Evolutionary conservation across 1,140 invertebrate species (phyloP).

Genomic region (Hylyphantes graminicola): DNA sequence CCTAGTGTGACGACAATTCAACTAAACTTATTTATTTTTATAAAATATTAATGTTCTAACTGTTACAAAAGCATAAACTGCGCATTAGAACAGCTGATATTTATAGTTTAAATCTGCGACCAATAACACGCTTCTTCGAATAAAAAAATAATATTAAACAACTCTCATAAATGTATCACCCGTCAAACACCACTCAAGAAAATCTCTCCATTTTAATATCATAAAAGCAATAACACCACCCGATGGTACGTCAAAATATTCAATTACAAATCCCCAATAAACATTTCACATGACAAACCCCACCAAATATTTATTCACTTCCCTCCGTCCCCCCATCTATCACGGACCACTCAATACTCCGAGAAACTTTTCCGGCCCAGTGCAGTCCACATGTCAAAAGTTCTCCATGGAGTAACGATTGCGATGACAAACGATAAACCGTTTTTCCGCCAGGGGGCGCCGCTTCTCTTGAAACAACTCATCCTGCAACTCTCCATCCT

Average conservation of each 20-base stretch:
- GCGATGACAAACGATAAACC: slow-evolving; percentile 42
- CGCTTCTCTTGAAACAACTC: too few species aligned
- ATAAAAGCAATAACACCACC: too few species aligned
- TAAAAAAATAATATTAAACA: too few species aligned
- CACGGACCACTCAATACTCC: slow-evolving; percentile 31
- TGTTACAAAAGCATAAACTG: too few species aligned
- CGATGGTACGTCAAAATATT: background rate
- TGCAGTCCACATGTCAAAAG: slow-evolving; percentile 45
- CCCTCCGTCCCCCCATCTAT: slow-evolving; percentile 10
- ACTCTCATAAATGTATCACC: too few species aligned
- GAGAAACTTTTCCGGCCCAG: slow-evolving; percentile 14
- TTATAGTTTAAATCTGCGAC: too few species aligned
- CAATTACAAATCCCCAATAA: background rate
- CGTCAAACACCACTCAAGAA: background rate
- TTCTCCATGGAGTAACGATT: slow-evolving; percentile 51
- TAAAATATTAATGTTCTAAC: too few species aligned
- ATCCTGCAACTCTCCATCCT: background rate
- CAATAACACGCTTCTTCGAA: too few species aligned
- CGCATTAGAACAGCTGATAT: too few species aligned
- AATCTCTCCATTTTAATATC: background rate
- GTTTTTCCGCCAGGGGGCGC: slow-evolving; percentile 44
- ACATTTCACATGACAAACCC: background rate
- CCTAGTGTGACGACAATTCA: too few species aligned
- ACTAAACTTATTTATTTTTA: too few species aligned
- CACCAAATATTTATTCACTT: slow-evolving; percentile 1